Base-by-base conservation (phyloP, 2,888 invertebrate species). In the Fragum whitleyi region DNA sequence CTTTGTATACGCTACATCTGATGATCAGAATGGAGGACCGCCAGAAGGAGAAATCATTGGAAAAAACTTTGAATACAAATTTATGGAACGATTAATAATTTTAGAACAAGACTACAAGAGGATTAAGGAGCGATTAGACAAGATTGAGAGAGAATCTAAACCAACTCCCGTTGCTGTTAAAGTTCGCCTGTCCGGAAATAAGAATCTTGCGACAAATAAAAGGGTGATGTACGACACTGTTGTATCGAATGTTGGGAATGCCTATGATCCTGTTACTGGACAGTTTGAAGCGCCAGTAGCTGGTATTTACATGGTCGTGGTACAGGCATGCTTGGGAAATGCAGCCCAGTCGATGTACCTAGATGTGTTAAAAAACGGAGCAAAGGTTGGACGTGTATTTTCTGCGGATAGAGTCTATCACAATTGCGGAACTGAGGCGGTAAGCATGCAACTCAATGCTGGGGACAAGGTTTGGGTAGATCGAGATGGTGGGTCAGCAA, bases 311-410 rank as follows among this genome's bases (percentile, higher is more conserved):
- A 51, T 51, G 51, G 16, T 77, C 19, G 36, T 28, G 29, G 57
- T 77, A 2, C 69, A 51, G 5, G 53, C 57, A 3, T 77, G 77
- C 28, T 42, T 77, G n/a, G 55, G 55, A 9, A 0, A 23, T 21
- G 29, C 29, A n/a, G 28, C 16, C 7, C 53, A 72, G 36, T 72
- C 65, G 71, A 71, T 77, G 55, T 65, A 65, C 42, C 29, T 76
- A 7, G 61, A 76, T 23, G 71, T 77, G 39, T 28, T 77, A 3
- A 65, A 67, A 42, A 61, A 77, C 36, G 77, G 70, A 1, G 32
- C 53, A 7, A 29, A 71, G 3, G 71, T 77, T 36, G 77, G 72
- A 6, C 36, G 77, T 19, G 77, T 77, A 7, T 77, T 71, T 26
- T 65, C 77, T 2, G 77, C 62, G 0, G 77, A 77, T 39, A 36